Evolutionary conservation across 2,888 invertebrate species (phyloP), one percentile per base, ranked within the genome.

Genomic region (Sphaerolaimus hirsutus): DNA sequence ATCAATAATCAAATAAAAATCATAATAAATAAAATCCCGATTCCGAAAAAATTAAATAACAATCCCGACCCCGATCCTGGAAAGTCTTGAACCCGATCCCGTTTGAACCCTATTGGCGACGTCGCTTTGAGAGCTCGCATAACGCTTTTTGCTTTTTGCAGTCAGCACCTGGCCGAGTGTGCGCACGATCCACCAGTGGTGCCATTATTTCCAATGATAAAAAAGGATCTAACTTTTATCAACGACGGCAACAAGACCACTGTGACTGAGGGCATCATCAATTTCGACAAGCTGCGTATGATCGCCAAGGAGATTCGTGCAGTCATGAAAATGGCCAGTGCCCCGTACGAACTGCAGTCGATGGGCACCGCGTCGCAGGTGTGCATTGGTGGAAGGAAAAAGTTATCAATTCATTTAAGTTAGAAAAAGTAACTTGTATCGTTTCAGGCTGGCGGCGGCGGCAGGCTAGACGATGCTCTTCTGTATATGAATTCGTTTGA

Each of bases 261-360:
- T 44, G 61, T 64, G 19, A 60, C 55, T 42, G 43, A 25, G 2
- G 54, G 55, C 23, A 48, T 67, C 52, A 59, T 89, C 1, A 97
- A 99, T 68, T 97, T 97, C 64, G 97, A 97, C 66, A 97, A 97
- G 65, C 71, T 97, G 49, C 73, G 97, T 54, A 91, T 97, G 87
- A 83, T 97, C 53, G 86, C 93, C 44, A 89, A 91, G 68, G 91
- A 93, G 72, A 81, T 72, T 26, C 60, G 71, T 19, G 63, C 65
- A 46, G 55, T 64, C 29, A 57, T 55, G 50, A 84, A 84, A 64
- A 87, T 93, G 83, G 86, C 87, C 64, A 86, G 86, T 53, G 83
- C 84, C 25, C 82, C 84, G 51, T 71, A 68, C 55, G 70, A n/a
- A n/a, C n/a, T n/a, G n/a, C n/a, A n/a, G n/a, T n/a, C n/a, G n/a